Evolutionary conservation across 2,888 invertebrate species (phyloP).

Genomic region (Cecidostiba fungosa): DNA sequence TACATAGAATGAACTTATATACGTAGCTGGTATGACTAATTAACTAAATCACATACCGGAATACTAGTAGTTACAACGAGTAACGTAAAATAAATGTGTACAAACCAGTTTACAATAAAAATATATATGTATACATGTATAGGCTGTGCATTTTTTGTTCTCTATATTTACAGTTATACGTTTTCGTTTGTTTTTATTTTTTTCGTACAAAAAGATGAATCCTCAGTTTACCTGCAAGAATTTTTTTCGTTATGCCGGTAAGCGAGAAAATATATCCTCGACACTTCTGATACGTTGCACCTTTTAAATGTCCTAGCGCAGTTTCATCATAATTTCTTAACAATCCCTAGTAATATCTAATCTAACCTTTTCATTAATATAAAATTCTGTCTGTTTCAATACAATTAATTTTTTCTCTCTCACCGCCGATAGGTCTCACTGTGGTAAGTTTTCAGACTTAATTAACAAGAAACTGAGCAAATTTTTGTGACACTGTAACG

Average conservation of each 20-base stretch:
- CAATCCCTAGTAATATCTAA: slow-evolving; percentile 59
- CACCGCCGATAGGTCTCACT: slow-evolving; percentile 48
- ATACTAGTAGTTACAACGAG: slow-evolving; percentile 72
- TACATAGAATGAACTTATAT: slow-evolving; percentile 61
- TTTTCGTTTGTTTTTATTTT: slow-evolving; percentile 59
- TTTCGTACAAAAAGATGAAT: slow-evolving; percentile 67
- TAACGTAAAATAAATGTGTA: slow-evolving; percentile 75
- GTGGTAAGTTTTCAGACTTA: slow-evolving; percentile 57
- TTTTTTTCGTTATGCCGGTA: slow-evolving; percentile 43
- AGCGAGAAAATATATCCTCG: slow-evolving; percentile 57
- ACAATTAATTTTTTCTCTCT: slow-evolving; percentile 50
- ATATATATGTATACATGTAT: slow-evolving; percentile 66
- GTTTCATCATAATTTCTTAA: slow-evolving; percentile 58
- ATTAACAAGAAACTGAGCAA: slow-evolving; percentile 59
- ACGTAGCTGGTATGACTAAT: slow-evolving; percentile 62
- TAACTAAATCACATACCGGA: slow-evolving; percentile 75
- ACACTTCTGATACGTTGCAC: slow-evolving; percentile 55
- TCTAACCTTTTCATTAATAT: slow-evolving; percentile 60
- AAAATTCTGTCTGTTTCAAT: slow-evolving; percentile 62
- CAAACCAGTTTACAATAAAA: slow-evolving; percentile 73
- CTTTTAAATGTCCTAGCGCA: slow-evolving; percentile 44
- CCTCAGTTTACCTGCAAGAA: slow-evolving; percentile 52
- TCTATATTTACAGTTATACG: slow-evolving; percentile 66
- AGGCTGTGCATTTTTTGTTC: slow-evolving; percentile 73
- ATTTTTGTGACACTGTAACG: slow-evolving; percentile 57